These are phyloP conservation scores for Xylophagus ater DNA, from an alignment of 2,888 invertebrate genomes.

Conservation along the genomic window DNA sequence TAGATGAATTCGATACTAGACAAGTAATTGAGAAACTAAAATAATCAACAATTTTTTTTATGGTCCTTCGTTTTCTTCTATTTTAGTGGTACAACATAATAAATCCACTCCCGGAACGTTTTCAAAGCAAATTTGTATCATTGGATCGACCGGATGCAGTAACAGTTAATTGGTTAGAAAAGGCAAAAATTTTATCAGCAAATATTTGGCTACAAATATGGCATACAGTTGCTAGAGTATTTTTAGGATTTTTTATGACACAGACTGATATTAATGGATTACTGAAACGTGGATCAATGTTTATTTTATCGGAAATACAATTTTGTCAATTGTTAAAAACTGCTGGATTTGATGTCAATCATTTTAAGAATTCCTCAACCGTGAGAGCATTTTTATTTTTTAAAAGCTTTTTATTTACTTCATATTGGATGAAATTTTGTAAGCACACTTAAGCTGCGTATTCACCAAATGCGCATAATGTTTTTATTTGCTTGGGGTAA, in stretches of 20 bases:
- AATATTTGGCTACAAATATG: slow-evolving; percentile 74
- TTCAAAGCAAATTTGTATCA: slow-evolving; percentile 33
- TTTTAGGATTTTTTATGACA: slow-evolving; percentile 83
- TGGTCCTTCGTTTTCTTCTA: slow-evolving; percentile 2
- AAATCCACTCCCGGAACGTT: slow-evolving; percentile 27
- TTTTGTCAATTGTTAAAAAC: slow-evolving; percentile 43
- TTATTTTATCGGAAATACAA: slow-evolving; percentile 79
- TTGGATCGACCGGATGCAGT: slow-evolving; percentile 32
- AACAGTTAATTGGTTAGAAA: slow-evolving; percentile 34
- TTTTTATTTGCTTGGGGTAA: too few species aligned
- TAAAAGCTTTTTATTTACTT: too few species aligned
- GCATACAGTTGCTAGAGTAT: slow-evolving; percentile 75
- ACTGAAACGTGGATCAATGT: slow-evolving; percentile 91
- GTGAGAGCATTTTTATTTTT: not conserved
- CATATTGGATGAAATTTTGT: too few species aligned
- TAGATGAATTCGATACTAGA: slow-evolving; percentile 36
- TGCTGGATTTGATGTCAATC: slow-evolving; percentile 28
- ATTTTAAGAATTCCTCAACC: slow-evolving; percentile 14
- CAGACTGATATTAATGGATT: slow-evolving; percentile 93
- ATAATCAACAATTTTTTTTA: not conserved
- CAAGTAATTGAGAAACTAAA: too few species aligned
- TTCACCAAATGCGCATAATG: too few species aligned
- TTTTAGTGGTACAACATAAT: slow-evolving; percentile 34
- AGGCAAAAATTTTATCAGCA: slow-evolving; percentile 32
- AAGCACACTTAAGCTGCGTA: too few species aligned